Conservation (phyloP, 2,113 vertebrate genomes). For the Acinonyx jubatus region DNA sequence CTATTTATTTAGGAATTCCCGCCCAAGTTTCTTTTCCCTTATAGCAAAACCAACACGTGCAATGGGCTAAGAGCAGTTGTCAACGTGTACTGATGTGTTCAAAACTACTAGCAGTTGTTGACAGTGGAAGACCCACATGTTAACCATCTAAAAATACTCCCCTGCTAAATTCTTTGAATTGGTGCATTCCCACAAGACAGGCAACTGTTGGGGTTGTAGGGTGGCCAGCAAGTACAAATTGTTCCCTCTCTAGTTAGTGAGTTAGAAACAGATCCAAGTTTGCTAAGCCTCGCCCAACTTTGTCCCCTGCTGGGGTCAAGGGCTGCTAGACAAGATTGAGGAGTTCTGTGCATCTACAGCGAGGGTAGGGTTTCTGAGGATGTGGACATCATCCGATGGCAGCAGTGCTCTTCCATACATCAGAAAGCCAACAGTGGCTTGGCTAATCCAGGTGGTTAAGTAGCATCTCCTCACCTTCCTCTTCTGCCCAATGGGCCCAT, state of each 20-base stretch:
- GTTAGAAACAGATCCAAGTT: not conserved
- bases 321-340: not conserved
- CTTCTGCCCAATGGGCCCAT: not conserved
- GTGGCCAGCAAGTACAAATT: not conserved
- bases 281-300: not conserved
- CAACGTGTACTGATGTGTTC: not conserved
- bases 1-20: not conserved
- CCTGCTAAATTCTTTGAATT: not conserved
- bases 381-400: not conserved
- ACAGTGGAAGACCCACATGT: not conserved
- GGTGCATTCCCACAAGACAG: not conserved
- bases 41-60: not conserved
- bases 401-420: not conserved
- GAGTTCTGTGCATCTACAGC: not conserved
- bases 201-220: not conserved
- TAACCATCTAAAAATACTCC: not conserved
- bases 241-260: not conserved
- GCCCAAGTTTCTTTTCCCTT: not conserved
- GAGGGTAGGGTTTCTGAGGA: not conserved
- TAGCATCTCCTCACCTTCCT: not conserved
- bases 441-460: not conserved
- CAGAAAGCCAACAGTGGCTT: not conserved
- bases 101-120: not conserved
- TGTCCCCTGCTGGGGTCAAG: not conserved
- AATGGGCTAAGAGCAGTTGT: not conserved